A percentile compares a stretch with the other conserved stretches of the same genome.
phyloP scores from a whole-genome alignment of 2,888 invertebrate genomes.

The Caenorhabditis drosophilae region DNA sequence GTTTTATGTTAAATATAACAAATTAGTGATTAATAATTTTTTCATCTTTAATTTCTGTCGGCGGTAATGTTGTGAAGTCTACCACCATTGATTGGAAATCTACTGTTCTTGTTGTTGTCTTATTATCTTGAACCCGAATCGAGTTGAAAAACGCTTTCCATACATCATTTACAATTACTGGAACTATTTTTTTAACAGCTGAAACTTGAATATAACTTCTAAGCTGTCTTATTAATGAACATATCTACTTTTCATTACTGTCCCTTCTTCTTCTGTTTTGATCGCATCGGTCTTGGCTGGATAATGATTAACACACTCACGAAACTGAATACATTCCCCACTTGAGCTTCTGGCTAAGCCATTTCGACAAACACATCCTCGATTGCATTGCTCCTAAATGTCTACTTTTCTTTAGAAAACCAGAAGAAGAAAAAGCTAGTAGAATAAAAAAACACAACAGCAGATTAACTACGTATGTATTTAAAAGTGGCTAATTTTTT shows the following conservation, averaged over 20 bases:
- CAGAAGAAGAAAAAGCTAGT: too few species aligned
- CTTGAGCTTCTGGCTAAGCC: constrained; percentile 25
- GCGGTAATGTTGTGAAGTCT: too few species aligned
- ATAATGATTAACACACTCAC: constrained; percentile 25
- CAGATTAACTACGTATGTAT: too few species aligned
- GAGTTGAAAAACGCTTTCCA: constrained; percentile 43
- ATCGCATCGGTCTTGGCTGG: constrained; percentile 20
- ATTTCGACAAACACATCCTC: constrained; percentile 35
- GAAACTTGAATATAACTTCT: constrained; percentile 3
- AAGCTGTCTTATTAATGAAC: neutral
- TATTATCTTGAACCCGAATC: constrained; percentile 20
- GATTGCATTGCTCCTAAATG: constrained; percentile 32
- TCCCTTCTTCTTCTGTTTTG: constrained; percentile 28
- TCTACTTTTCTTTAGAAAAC: neutral
- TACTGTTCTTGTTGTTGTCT: too few species aligned
- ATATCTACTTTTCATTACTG: constrained; percentile 35
- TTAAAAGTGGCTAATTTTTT: too few species aligned
- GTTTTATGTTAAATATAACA: too few species aligned
- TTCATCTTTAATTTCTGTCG: too few species aligned
- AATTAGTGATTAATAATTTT: too few species aligned
- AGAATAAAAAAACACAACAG: too few species aligned
- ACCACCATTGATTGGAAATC: too few species aligned
- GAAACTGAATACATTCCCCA: constrained; percentile 27
- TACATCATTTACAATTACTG: constrained; percentile 45
- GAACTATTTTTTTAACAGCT: constrained; percentile 48